Evolutionary conservation across 2,888 invertebrate genomes (phyloP), one percentile per base, ranked within the genome.

Genomic region (Hypena proboscidalis): DNA sequence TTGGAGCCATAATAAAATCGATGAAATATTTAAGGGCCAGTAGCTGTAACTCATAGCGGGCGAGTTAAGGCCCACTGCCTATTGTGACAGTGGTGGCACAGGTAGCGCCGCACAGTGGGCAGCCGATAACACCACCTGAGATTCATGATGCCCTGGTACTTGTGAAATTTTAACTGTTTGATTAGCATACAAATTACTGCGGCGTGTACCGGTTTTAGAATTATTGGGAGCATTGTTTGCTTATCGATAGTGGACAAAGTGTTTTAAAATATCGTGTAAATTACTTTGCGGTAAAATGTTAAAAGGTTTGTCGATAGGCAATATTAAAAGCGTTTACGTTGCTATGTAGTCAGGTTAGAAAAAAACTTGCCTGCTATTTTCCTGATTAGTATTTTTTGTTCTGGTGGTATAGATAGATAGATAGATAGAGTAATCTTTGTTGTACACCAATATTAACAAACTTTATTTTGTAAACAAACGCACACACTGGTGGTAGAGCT

Each of bases 1-100:
- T 83, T 70, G 90, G 90, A 87, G 90, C 90, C 90, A 85, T 80
- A 89, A 90, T 90, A 90, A 90, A 90, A 89, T 90, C 87, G 85
- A 89, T 90, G 90, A 90, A 86, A 87, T 90, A 90, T 90, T 83
- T 80, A 76, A 78, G 81, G 85, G 85, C 76, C 80, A 76, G 77
- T 69, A 57, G 63, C 69, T 69, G 81, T 88, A 85, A 87, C 74
- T 88, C 87, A 86, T 82, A 80, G 81, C 58, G 67, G 75, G 67
- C 59, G 62, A 74, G 67, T 72, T 74, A 71, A 74, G 75, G 71
- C 68, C 59, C 57, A 67, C 60, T 53, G 57, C 59, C 80, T 78
- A 77, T 81, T 80, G 80, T 80, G 70, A 71, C 74, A 69, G 33
- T 53, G 71, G 74, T 75, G 67, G 82, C 77, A 85, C 88, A 88